Base-by-base conservation (phyloP, 2,888 invertebrate species). In the Cryptus viduatorius region DNA sequence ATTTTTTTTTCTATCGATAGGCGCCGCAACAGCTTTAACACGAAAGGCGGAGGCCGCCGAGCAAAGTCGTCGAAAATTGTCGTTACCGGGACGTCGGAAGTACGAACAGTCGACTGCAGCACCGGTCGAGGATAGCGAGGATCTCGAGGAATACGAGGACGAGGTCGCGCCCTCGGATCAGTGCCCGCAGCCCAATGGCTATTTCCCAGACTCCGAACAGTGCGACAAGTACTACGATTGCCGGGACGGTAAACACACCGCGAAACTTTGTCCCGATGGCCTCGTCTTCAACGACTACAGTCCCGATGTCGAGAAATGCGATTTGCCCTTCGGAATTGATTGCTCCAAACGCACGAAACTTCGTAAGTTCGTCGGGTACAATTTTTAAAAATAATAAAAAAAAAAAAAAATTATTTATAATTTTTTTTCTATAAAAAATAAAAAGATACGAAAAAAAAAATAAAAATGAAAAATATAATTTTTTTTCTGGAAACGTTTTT, bases 211-310 rank as follows among this genome's bases (percentile, higher is more conserved):
- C 91, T 96, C 96, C 14, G 96, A 97, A 90, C 98, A 98, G 94
- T 98, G 98, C 92, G 98, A 98, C 94, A 97, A 97, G 94, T 98
- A 98, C 92, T 96, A 97, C 93, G 96, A 96, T 85, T 98, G 98
- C 94, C 94, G 95, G 78, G 96, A 96, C 83, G 97, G 97, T 31
- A 95, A 95, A 88, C 95, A 96, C 77, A 96, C 95, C 1, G 97
- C 97, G 91, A 97, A 97, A 92, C 94, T 98, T 3, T 98, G 98
- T 88, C 97, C 97, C 0, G 98, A 98, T 92, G 98, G 98, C 29
- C 96, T 98, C 95, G 98, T 98, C 72, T 98, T 98, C 94, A 98
- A 98, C 89, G 98, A 98, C 94, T 98, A 96, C 94, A 97, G 96
- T 88, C 95, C 96, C 1, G 95, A 96, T 82, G 96, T 97, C 80